Conservation (phyloP, 2,113 vertebrate genomes). For the Gymnogyps californianus region DNA sequence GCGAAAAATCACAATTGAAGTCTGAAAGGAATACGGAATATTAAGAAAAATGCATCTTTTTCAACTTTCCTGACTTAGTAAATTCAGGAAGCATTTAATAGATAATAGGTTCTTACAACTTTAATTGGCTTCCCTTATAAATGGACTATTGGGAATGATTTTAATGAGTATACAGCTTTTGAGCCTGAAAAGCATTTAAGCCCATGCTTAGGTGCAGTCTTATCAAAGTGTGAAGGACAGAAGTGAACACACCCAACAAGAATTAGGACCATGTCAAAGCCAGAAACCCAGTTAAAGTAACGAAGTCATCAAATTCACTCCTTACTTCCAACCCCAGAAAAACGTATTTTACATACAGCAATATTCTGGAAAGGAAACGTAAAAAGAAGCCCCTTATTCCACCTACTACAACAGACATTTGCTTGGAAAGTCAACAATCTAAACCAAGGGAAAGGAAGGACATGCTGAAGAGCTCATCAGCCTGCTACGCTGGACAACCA, state of each 20-base stretch:
- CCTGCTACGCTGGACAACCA: neutral
- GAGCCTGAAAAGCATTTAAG: neutral
- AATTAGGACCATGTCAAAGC: neutral
- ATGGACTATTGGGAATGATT: neutral
- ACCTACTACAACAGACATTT: neutral
- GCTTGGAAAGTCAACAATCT: neutral
- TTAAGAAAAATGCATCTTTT: neutral
- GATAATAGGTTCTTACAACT: neutral
- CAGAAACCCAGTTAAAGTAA: neutral
- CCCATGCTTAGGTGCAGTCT: neutral
- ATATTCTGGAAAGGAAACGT: neutral
- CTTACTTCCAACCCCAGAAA: neutral
- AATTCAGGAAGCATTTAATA: neutral
- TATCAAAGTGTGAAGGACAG: neutral
- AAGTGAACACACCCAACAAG: neutral
- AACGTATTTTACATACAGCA: neutral
- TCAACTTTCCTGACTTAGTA: neutral
- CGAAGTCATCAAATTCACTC: neutral
- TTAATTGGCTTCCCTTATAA: neutral
- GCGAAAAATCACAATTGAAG: neutral
- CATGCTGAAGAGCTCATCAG: neutral
- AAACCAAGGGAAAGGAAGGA: neutral
- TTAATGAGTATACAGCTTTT: neutral
- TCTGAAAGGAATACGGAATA: neutral
- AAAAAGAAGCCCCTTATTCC: neutral